Evolutionary conservation across 2,888 invertebrate genomes (phyloP).

Genomic region (Orchesella flavescens): DNA sequence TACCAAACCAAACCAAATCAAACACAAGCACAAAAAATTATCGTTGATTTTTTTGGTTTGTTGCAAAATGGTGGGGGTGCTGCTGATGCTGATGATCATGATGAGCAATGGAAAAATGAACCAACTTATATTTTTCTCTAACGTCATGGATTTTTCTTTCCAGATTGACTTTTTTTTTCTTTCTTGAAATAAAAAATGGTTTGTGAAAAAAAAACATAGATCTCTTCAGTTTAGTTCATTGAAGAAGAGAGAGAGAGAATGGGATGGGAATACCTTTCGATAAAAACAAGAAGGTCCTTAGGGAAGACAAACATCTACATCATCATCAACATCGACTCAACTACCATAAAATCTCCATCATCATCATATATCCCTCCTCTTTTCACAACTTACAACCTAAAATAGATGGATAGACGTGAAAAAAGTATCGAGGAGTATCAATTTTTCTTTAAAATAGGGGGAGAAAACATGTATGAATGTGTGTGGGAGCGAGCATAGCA

Average conservation of each 20-base stretch:
- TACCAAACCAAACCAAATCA: no score
- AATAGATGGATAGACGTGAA: background rate
- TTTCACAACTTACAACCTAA: background rate
- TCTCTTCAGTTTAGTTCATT: no score
- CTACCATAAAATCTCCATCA: conserved; percentile 25
- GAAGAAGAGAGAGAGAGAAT: no score
- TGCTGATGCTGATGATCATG: background rate
- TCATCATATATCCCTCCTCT: conserved; percentile 30
- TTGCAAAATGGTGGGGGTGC: background rate
- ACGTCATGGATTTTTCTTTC: background rate
- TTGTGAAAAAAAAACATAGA: no score
- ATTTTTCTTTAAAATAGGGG: conserved; percentile 16
- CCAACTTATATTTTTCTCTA: background rate
- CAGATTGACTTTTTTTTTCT: background rate
- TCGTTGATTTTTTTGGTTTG: no score
- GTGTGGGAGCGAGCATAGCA: background rate
- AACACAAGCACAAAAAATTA: no score
- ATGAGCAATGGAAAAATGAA: background rate
- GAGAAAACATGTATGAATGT: background rate
- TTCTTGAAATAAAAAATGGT: no score
- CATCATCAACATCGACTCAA: conserved; percentile 28
- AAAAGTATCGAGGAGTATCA: conserved; percentile 48
- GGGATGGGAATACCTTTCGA: conserved; percentile 15
- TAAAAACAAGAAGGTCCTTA: conserved; percentile 42
- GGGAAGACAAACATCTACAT: conserved; percentile 52